Percentiles rank a stretch among this genome's conserved stretches.
Evolutionary conservation across 2,797 vertebrate genomes (phyloP).

Genomic region (Zalophus californianus): DNA sequence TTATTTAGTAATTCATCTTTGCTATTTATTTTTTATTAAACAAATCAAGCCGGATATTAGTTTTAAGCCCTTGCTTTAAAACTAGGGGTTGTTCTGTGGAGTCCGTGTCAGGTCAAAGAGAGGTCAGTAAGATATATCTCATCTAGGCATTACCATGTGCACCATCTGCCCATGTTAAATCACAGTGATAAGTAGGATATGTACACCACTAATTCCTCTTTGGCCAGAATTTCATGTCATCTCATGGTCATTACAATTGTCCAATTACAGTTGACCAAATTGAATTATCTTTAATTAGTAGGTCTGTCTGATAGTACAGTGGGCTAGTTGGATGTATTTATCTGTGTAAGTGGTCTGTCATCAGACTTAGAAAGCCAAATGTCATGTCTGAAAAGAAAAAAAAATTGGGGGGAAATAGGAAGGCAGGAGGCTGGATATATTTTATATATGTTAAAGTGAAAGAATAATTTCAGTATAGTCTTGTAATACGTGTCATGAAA

Average conservation of each 20-base stretch:
- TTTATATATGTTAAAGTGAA: constrained; percentile 30
- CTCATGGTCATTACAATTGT: constrained; percentile 72
- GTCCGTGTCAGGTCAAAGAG: constrained; percentile 77
- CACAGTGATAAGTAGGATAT: constrained; percentile 74
- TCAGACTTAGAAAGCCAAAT: not conserved
- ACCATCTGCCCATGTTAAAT: constrained; percentile 82
- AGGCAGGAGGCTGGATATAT: constrained; percentile 5
- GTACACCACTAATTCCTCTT: constrained; percentile 80
- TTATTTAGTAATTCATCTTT: constrained; percentile 77
- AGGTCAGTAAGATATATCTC: constrained; percentile 77
- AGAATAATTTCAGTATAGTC: constrained; percentile 13
- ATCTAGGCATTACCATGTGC: constrained; percentile 51
- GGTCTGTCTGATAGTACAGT: constrained; percentile 71
- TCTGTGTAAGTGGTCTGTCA: constrained; percentile 60
- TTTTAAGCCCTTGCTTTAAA: constrained; percentile 79
- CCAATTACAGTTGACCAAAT: constrained; percentile 85
- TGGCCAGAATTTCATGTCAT: constrained; percentile 78
- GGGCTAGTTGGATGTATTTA: constrained; percentile 58
- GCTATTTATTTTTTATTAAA: constrained; percentile 82
- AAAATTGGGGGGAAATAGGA: not conserved
- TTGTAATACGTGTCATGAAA: constrained; percentile 29
- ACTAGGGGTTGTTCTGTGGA: constrained; percentile 68
- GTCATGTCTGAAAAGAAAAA: constrained; percentile 5
- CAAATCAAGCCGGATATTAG: constrained; percentile 78
- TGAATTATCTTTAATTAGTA: constrained; percentile 83